Conservation (phyloP, 2,888 invertebrate genomes). For the Hydroisotoma schaefferi region DNA sequence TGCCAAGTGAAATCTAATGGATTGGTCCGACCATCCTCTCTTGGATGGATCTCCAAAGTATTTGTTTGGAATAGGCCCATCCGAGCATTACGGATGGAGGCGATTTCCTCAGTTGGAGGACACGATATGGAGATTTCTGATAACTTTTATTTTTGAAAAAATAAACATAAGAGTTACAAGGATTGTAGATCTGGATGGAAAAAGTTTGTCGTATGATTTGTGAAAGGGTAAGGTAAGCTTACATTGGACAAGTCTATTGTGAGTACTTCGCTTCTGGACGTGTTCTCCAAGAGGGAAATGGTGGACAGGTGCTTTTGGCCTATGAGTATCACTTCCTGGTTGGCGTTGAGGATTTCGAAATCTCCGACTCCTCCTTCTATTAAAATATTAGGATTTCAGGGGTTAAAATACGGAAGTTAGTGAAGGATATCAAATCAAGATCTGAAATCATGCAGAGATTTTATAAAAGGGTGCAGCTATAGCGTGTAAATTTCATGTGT, state of each 20-base stretch:
- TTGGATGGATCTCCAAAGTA: constrained; percentile 36
- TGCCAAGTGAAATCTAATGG: constrained; percentile 38
- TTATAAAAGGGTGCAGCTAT: too few relatives aligned
- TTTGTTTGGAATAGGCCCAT: constrained; percentile 34
- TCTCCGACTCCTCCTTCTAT: constrained; percentile 35
- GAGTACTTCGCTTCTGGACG: constrained; percentile 34
- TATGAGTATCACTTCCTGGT: constrained; percentile 32
- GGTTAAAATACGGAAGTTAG: too few relatives aligned
- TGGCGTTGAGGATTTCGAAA: constrained; percentile 31
- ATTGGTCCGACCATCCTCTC: constrained; percentile 4
- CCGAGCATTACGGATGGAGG: constrained; percentile 32
- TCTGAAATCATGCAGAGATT: too few relatives aligned
- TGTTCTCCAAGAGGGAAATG: constrained; percentile 32
- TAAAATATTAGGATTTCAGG: background rate
- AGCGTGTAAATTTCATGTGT: too few relatives aligned
- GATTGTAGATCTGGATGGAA: background rate
- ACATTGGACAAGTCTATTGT: constrained; percentile 18
- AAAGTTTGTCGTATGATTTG: background rate
- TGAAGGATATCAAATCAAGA: too few relatives aligned
- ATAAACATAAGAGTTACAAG: too few relatives aligned
- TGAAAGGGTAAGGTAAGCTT: background rate
- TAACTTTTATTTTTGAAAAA: constrained; percentile 11
- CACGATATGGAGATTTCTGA: constrained; percentile 31
- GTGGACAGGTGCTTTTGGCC: constrained; percentile 37
- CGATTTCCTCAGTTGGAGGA: constrained; percentile 37